These are phyloP conservation scores for Vulpes lagopus DNA, from an alignment of 2,113 vertebrate species.

Conservation along the genomic window DNA sequence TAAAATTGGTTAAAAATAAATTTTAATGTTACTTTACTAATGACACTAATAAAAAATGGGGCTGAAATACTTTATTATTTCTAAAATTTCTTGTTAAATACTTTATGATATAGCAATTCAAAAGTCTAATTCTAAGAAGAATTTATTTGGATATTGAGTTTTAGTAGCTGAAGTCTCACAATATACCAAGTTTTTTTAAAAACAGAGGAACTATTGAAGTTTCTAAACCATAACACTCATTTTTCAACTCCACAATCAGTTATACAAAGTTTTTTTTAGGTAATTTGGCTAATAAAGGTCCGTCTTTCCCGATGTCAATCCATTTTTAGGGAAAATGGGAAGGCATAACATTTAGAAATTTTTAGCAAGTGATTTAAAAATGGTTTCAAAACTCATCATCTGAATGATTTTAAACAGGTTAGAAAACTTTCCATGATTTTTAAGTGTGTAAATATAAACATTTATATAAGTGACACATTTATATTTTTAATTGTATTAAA, in stretches of 20 bases:
- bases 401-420: not conserved
- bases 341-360: not conserved
- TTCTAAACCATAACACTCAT: not conserved
- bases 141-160: slow-evolving; percentile 10
- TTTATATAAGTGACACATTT: not conserved
- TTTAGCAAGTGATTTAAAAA: slow-evolving; percentile 51
- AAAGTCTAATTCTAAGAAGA: slow-evolving; percentile 27
- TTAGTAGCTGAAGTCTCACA: not conserved
- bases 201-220: not conserved
- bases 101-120: not conserved
- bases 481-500: slow-evolving; percentile 36
- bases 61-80: not conserved
- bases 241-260: slow-evolving; percentile 12
- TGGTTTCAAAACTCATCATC: slow-evolving; percentile 18
- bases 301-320: not conserved
- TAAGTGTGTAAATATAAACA: not conserved
- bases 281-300: slow-evolving; percentile 21
- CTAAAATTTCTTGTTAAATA: not conserved
- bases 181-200: not conserved
- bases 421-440: slow-evolving; percentile 29
- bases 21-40: slow-evolving; percentile 43
- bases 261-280: slow-evolving; percentile 25
- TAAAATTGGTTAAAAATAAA: slow-evolving; percentile 30
- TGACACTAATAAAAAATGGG: not conserved
- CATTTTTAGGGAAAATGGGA: not conserved